A percentile compares a stretch with the other conserved stretches of the same genome.
These are phyloP conservation scores for Coptodon bakossiorum DNA, from an alignment of 2,113 vertebrate genomes.

Conservation along the genomic window DNA sequence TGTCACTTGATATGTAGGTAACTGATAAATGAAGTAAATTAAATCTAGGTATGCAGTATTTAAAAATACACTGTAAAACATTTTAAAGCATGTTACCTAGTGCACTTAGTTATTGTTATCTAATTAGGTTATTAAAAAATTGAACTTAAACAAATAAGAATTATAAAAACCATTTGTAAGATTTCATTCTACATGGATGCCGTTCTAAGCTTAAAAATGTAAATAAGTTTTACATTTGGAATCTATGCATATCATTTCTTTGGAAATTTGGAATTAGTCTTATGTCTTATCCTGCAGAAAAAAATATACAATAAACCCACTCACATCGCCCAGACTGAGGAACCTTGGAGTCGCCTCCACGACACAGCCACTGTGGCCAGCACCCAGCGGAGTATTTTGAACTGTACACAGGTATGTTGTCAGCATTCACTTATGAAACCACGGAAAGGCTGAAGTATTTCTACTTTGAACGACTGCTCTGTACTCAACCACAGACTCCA, in stretches of 20 bases:
- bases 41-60: neutral
- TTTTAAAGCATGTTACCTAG: neutral
- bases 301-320: conserved; percentile 32
- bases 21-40: neutral
- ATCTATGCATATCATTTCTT: rapidly evolving
- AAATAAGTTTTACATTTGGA: neutral
- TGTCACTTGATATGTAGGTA: neutral
- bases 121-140: rapidly evolving
- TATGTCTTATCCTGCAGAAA: conserved; percentile 56
- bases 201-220: neutral
- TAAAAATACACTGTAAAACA: neutral
- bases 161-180: rapidly evolving
- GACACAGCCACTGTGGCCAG: conserved; percentile 63
- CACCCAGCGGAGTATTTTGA: conserved; percentile 33
- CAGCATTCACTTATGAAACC: neutral
- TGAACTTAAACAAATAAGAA: neutral
- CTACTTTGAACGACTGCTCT: neutral
- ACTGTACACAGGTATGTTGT: conserved; percentile 61
- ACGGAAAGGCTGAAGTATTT: neutral
- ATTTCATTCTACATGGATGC: neutral
- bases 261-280: neutral
- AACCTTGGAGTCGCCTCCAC: conserved; percentile 78
- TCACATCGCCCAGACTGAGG: conserved; percentile 71
- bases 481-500: conserved; percentile 53
- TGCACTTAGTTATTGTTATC: neutral